Conservation (phyloP, 2,113 vertebrate genomes). For the Ramphastos sulfuratus region DNA sequence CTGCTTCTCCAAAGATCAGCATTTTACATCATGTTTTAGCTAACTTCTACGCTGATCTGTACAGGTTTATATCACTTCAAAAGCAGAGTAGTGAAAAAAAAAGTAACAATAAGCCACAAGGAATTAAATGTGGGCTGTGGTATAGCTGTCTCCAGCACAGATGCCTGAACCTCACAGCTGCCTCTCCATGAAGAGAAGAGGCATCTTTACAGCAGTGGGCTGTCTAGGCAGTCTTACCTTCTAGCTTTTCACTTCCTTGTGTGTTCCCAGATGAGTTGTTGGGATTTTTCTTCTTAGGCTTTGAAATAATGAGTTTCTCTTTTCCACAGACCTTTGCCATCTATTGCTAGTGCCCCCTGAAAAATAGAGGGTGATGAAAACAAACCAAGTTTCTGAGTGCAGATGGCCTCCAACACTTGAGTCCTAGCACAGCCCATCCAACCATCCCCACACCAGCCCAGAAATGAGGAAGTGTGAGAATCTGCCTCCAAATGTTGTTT, state of each 20-base stretch:
- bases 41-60: not conserved
- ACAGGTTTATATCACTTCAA: not conserved
- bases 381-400: not conserved
- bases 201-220: not conserved
- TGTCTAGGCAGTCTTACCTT: not conserved
- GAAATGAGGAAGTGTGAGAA: not conserved
- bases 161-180: not conserved
- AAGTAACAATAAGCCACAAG: not conserved
- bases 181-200: not conserved
- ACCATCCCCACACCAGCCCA: not conserved
- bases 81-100: not conserved
- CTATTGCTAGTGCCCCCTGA: not conserved
- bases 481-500: not conserved
- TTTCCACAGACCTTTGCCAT: not conserved
- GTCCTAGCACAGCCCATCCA: not conserved
- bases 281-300: not conserved
- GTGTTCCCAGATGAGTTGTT: not conserved
- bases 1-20: not conserved
- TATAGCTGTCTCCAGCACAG: rapidly evolving
- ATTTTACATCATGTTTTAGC: not conserved
- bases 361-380: not conserved
- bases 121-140: not conserved
- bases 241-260: not conserved
- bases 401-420: not conserved
- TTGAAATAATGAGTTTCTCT: not conserved